phyloP scores from a whole-genome alignment of 2,888 invertebrate species.

The Epirrita christyi region DNA sequence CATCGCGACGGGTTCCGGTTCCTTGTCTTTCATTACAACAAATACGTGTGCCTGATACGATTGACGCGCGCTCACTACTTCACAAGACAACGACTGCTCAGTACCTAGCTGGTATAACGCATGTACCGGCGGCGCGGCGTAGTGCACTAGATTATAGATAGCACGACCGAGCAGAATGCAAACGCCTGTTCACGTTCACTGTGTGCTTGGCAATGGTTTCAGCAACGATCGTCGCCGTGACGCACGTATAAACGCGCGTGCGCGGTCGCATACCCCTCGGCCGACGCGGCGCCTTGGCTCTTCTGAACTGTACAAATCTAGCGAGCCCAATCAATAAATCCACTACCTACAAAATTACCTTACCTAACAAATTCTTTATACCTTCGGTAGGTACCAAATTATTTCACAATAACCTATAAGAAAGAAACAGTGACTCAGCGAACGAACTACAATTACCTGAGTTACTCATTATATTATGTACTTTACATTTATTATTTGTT shows the following conservation, averaged over 20 bases:
- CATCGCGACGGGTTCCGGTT: conserved; percentile 72
- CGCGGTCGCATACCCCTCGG: conserved; percentile 49
- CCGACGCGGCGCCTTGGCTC: conserved; percentile 17
- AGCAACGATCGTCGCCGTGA: conserved; percentile 47
- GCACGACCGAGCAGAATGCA: conserved; percentile 17
- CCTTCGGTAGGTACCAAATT: too few relatives aligned
- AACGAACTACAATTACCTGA: too few relatives aligned
- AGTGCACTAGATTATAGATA: conserved; percentile 13
- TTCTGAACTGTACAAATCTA: neutral
- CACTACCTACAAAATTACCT: neutral
- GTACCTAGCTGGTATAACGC: neutral
- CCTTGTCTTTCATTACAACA: conserved; percentile 34
- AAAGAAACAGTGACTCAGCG: too few relatives aligned
- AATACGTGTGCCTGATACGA: conserved; percentile 35
- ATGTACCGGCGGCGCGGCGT: neutral
- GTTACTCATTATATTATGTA: too few relatives aligned
- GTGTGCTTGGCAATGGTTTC: conserved; percentile 30
- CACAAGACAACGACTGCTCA: neutral
- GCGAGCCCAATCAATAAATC: conserved; percentile 6
- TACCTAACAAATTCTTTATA: too few relatives aligned
- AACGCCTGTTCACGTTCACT: conserved; percentile 22
- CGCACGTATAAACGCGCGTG: conserved; percentile 67
- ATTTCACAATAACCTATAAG: too few relatives aligned
- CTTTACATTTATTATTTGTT: too few relatives aligned
- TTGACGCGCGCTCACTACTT: conserved; percentile 40